Conservation (phyloP, 1,140 invertebrate species). For the Chrysomallon squamiferum region DNA sequence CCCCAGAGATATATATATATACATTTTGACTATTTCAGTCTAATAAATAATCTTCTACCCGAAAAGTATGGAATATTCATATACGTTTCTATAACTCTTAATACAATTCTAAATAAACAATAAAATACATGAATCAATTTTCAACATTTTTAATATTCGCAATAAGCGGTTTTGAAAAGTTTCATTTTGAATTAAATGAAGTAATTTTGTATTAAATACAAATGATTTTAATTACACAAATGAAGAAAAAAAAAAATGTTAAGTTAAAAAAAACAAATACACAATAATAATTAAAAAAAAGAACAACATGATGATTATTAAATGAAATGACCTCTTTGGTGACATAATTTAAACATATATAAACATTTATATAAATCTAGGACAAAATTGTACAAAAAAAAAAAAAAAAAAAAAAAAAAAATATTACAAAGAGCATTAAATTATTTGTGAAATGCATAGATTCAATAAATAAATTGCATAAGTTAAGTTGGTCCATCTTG, state of each 20-base stretch:
- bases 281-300: not conserved
- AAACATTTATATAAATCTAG: conserved; percentile 2
- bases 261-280: too few species aligned
- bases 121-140: too few species aligned
- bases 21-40: too few species aligned
- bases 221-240: conserved; percentile 4
- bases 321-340: not conserved
- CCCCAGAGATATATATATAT: too few species aligned
- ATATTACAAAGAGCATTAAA: not conserved
- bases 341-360: conserved; percentile 1
- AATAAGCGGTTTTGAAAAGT: conserved; percentile 2
- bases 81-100: too few species aligned
- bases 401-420: too few species aligned
- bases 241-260: not conserved
- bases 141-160: conserved; percentile 2
- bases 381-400: not conserved
- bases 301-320: not conserved
- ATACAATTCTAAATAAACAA: too few species aligned
- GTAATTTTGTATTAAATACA: conserved; percentile 7
- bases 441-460: too few species aligned
- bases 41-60: too few species aligned
- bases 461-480: too few species aligned
- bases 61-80: too few species aligned
- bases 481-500: too few species aligned
- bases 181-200: conserved; percentile 1